These are phyloP conservation scores for Oryzias sinensis DNA, from an alignment of 2,797 vertebrate genomes.

Conservation along the genomic window DNA sequence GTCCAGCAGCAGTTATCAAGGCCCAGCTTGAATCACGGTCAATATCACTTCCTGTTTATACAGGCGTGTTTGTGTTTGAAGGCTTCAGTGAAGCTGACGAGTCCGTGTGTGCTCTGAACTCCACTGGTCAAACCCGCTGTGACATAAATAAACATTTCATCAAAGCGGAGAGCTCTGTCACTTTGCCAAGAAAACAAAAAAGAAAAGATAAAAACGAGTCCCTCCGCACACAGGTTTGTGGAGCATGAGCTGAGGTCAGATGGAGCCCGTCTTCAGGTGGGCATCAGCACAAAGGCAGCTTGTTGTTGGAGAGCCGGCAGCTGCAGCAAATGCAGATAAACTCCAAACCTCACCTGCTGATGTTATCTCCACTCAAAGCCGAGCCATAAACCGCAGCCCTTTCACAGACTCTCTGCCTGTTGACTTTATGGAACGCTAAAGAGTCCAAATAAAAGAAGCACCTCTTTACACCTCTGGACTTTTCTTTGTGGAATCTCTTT, in stretches of 20 bases:
- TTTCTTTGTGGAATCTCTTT: conserved; percentile 25
- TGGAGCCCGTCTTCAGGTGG: conserved; percentile 37
- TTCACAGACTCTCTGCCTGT: conserved; percentile 62
- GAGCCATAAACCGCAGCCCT: conserved; percentile 70
- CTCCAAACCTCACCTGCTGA: conserved; percentile 78
- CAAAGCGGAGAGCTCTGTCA: background rate
- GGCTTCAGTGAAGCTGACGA: conserved; percentile 9
- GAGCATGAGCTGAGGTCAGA: conserved; percentile 44
- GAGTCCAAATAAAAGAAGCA: conserved; percentile 51
- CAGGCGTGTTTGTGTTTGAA: conserved; percentile 12
- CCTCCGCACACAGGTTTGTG: too few relatives aligned
- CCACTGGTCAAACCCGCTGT: conserved; percentile 1
- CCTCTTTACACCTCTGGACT: conserved; percentile 45
- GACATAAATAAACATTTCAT: conserved; percentile 8
- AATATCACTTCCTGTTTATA: conserved; percentile 24
- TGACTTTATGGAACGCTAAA: conserved; percentile 66
- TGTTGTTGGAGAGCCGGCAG: conserved; percentile 71
- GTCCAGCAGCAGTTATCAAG: conserved; percentile 13
- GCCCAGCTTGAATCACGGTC: conserved; percentile 6
- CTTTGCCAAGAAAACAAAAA: too few relatives aligned
- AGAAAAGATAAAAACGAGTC: too few relatives aligned
- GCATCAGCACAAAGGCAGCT: conserved; percentile 57
- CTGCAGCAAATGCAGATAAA: conserved; percentile 78
- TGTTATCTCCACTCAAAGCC: conserved; percentile 72
- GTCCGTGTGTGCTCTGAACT: conserved; percentile 9